Conservation (phyloP, 53 echinoderm and acorn worm species). For the Apostichopus leukothele region DNA sequence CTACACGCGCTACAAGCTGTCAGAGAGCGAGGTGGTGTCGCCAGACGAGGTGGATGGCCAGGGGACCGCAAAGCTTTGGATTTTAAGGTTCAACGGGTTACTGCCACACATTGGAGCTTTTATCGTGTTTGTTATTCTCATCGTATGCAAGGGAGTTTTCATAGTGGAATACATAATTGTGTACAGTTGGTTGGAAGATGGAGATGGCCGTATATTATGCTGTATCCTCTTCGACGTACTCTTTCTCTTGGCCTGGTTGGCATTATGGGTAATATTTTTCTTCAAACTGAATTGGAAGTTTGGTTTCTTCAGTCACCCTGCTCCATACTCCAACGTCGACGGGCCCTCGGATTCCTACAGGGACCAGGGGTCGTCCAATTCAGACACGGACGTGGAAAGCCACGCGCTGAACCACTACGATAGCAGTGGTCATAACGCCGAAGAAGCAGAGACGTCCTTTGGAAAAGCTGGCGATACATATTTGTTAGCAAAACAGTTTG, state of each 20-base stretch:
- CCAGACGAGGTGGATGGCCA: constrained; percentile 4
- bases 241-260: constrained; percentile 57
- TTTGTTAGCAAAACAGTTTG: not conserved
- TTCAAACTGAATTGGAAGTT: constrained; percentile 87
- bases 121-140: constrained; percentile 68
- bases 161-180: constrained; percentile 80
- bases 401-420: not conserved
- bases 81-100: constrained; percentile 74
- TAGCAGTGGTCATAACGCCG: not conserved
- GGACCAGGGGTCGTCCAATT: constrained; percentile 26
- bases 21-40: constrained; percentile 57
- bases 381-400: constrained; percentile 13
- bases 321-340: constrained; percentile 37
- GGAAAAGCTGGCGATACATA: not conserved
- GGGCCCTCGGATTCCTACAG: constrained; percentile 30
- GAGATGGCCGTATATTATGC: constrained; percentile 69
- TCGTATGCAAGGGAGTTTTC: constrained; percentile 75
- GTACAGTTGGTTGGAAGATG: constrained; percentile 47
- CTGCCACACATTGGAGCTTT: constrained; percentile 84
- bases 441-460: constrained; percentile 24
- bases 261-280: constrained; percentile 75
- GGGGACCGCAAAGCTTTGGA: constrained; percentile 21
- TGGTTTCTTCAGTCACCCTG: constrained; percentile 34
- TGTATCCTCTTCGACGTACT: constrained; percentile 75
- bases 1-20: constrained; percentile 69